Evolutionary conservation across 2,113 vertebrate species (phyloP).

Genomic region (Spea multiplicata): DNA sequence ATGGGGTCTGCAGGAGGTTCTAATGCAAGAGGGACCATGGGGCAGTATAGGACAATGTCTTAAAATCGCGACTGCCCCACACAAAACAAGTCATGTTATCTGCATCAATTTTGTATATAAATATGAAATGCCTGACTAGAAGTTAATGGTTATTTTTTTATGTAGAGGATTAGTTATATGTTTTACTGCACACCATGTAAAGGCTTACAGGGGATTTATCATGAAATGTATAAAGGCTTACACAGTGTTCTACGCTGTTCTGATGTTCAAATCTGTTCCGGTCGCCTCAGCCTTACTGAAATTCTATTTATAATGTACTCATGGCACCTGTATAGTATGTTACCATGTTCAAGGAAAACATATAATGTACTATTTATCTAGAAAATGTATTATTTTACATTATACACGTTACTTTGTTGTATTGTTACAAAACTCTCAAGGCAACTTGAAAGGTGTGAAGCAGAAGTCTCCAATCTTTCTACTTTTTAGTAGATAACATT

Average conservation of each 20-base stretch:
- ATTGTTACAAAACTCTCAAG: no score
- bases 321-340: no score
- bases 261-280: neutral
- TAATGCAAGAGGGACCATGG: no score
- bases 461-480: no score
- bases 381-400: no score
- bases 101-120: constrained; percentile 9
- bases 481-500: no score
- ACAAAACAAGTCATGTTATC: neutral
- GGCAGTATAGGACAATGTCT: neutral
- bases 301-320: no score
- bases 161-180: constrained; percentile 15
- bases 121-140: constrained; percentile 9
- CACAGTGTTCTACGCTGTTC: neutral
- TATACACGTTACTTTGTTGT: no score
- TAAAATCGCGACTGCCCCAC: neutral
- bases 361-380: no score
- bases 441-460: no score
- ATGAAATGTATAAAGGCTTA: constrained; percentile 11
- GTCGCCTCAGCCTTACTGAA: neutral
- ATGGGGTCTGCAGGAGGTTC: no score
- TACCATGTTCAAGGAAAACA: no score
- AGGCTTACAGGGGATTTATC: constrained; percentile 25
- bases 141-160: constrained; percentile 12
- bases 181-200: constrained; percentile 22